Evolutionary conservation across 2,888 invertebrate genomes (phyloP), one percentile per base, ranked within the genome.

Genomic region (Euphydryas editha): DNA sequence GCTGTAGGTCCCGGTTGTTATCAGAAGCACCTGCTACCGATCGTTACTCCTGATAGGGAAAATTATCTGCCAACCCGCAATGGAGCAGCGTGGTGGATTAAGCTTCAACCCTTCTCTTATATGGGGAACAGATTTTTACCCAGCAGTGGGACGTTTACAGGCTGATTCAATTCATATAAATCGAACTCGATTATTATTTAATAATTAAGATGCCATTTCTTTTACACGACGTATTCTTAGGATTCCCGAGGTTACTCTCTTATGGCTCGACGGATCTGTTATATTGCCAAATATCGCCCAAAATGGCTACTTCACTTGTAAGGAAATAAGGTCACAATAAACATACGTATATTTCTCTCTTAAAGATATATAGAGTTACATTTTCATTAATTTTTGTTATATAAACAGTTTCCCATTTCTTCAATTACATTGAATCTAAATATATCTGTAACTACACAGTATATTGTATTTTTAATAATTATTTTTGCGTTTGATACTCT

Each of bases 251-350:
- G 54, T 36, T 54, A 36, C 59, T 66, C 64, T 69, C 68, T 74
- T 72, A 68, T 73, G 72, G 71, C 69, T 68, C 76, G 65, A 66
- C 73, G 69, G 75, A 62, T 73, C 73, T 75, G 75, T 75, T 74
- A 73, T 76, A 74, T 76, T 64, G 70, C 63, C 59, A 61, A 66
- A 68, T 64, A 65, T 46, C 46, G 55, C 49, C 55, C 46, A 55
- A 67, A 69, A 58, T 62, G 47, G 37, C 62, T 58, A 64, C 66
- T 71, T 69, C 60, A 64, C 66, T 71, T 69, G 59, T 55, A 49
- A 63, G 44, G 62, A 68, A 67, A 71, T 71, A 65, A 47, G 17
- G 20, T 57, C 11, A 21, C 24, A 57, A 56, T 54, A 54, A 54
- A 54, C 30, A 30, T 30, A 30, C 3, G 8, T 20, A 54, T 20